phyloP scores from a whole-genome alignment of 2,888 invertebrate species.

The Aphodius granarius region DNA sequence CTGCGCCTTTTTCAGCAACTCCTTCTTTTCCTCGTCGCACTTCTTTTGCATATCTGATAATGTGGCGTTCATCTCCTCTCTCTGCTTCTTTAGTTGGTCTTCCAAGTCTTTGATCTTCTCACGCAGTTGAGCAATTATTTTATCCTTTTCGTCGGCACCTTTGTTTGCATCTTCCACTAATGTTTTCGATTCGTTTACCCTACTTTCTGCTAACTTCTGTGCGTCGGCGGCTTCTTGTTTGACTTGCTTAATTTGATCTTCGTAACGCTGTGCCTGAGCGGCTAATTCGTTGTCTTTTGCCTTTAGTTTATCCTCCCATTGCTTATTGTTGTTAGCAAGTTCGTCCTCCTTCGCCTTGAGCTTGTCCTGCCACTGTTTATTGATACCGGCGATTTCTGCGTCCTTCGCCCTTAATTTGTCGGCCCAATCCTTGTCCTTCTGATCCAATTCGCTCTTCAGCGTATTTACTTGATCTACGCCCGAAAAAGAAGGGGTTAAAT shows the following conservation, averaged over 20 bases:
- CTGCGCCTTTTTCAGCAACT: slow-evolving; percentile 58
- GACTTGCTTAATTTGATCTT: slow-evolving; percentile 28
- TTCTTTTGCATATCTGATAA: slow-evolving; percentile 55
- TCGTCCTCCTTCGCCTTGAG: slow-evolving; percentile 11
- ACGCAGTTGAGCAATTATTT: slow-evolving; percentile 16
- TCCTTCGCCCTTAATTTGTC: slow-evolving; percentile 8
- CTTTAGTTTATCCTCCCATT: neutral
- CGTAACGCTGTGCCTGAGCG: slow-evolving; percentile 7
- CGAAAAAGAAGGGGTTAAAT: neutral
- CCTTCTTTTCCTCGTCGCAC: slow-evolving; percentile 59
- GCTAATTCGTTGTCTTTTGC: slow-evolving; percentile 14
- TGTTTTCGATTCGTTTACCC: slow-evolving; percentile 34
- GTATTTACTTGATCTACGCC: neutral
- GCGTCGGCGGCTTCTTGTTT: slow-evolving; percentile 31
- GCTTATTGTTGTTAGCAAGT: slow-evolving; percentile 1
- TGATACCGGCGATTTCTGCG: neutral
- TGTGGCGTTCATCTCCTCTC: slow-evolving; percentile 43
- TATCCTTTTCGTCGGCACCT: slow-evolving; percentile 2
- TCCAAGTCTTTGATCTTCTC: slow-evolving; percentile 33
- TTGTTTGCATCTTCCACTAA: slow-evolving; percentile 27
- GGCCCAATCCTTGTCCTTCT: slow-evolving; percentile 1
- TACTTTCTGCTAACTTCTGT: slow-evolving; percentile 32
- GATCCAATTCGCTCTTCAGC: neutral
- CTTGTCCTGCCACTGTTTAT: neutral
- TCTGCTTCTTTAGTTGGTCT: slow-evolving; percentile 38